Evolutionary conservation across 2,113 vertebrate species (phyloP), one percentile per base, ranked within the genome.

Genomic region (Hippolais icterina): DNA sequence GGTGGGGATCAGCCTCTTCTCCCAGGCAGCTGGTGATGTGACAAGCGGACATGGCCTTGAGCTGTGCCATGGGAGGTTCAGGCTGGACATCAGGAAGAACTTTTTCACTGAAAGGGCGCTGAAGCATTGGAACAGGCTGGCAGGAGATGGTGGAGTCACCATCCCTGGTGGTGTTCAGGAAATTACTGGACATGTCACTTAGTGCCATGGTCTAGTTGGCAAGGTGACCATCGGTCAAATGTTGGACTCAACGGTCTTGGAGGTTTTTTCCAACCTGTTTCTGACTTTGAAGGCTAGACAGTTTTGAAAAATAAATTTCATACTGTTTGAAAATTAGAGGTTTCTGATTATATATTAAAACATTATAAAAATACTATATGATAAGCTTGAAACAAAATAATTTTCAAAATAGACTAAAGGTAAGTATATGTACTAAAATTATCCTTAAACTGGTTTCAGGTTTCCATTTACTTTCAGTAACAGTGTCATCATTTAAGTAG

Each of bases 181-280:
- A 42, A 37, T 42, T 4, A 28, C 35, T 44, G 27, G 18, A 33
- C 0, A 0, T 42, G 27, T 47, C 42, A 46, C 27, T 68, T 50
- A 28, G 57, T 56, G 31, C 66, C 59, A 9, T 31, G 42, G 11
- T 65, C 25, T 33, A 44, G 12, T 33, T 88, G 31, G 52, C 50
- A 50, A 42, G 22, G 27, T 61, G 56, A 33, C 4, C 3, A 5
- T 33, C 0, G 1, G 42, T 57, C 15, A 28, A 2, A 37, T 5
- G 15, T 31, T 81, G 59, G 42, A 35, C 27, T 33, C 12, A 10
- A 0, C 41, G 21, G 31, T 50, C 76, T 57, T 56, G 21, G 18
- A 44, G 31, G 50, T 65, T 22, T 81, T 57, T 50, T 81, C 68
- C 52, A 72, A 17, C 22, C 22, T 70, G 23, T 70, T 94, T 77